phyloP scores from a whole-genome alignment of 2,113 vertebrate genomes.

The Jacana jacana region DNA sequence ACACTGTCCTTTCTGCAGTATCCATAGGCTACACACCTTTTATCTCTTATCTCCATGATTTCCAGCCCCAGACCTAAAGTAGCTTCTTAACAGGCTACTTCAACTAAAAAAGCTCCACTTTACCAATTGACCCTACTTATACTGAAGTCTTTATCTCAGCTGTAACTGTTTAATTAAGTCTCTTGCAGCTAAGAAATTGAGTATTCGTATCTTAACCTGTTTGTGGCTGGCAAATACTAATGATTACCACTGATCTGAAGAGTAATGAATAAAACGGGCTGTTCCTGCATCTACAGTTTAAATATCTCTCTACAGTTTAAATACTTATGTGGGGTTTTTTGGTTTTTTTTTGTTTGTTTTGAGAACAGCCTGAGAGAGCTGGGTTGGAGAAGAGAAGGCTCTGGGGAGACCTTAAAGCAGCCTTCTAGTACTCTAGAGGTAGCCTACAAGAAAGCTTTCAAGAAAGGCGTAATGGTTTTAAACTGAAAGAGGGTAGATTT shows the following conservation, averaged over 20 bases:
- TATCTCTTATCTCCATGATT: background rate
- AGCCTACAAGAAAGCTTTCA: background rate
- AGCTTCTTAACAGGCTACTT: background rate
- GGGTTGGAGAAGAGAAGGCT: background rate
- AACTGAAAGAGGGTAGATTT: background rate
- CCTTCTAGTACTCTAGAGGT: background rate
- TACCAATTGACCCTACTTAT: background rate
- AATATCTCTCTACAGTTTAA: background rate
- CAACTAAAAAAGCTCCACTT: fast-evolving
- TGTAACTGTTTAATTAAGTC: background rate
- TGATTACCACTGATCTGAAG: background rate
- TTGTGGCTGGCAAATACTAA: background rate
- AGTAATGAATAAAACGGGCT: background rate
- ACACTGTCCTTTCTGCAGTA: no score
- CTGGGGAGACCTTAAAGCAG: fast-evolving
- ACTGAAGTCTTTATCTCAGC: background rate
- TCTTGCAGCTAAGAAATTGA: background rate
- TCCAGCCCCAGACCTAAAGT: background rate
- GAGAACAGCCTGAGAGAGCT: background rate
- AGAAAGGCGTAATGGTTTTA: background rate
- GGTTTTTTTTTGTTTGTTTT: background rate
- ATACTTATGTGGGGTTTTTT: no score
- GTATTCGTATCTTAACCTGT: background rate
- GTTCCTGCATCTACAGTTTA: background rate
- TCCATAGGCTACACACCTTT: background rate